Conservation (phyloP, 2,113 vertebrate genomes). For the Caretta caretta region DNA sequence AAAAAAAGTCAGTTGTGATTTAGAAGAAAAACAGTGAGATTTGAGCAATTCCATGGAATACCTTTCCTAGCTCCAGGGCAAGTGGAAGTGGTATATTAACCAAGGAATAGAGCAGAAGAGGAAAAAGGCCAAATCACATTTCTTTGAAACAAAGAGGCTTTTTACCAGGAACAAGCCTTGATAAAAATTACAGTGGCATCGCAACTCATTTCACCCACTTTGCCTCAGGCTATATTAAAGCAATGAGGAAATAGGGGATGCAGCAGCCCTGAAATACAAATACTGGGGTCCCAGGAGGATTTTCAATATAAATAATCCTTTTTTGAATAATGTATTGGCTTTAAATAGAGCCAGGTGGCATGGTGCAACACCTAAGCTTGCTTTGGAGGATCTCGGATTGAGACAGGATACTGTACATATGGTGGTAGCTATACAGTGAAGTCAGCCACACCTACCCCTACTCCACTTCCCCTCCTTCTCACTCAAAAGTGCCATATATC, state of each 20-base stretch:
- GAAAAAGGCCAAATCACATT: conserved; percentile 86
- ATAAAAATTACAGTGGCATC: conserved; percentile 87
- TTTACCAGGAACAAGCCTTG: conserved; percentile 86
- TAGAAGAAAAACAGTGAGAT: conserved; percentile 80
- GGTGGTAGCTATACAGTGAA: neutral
- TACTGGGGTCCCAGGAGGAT: conserved; percentile 71
- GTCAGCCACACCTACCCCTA: fast-evolving
- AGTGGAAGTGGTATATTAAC: conserved; percentile 85
- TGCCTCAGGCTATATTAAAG: conserved; percentile 76
- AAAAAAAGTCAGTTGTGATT: conserved; percentile 77
- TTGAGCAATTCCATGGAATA: conserved; percentile 79
- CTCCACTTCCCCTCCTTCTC: neutral
- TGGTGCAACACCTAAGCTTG: conserved; percentile 43
- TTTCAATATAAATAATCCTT: conserved; percentile 78
- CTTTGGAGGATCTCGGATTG: neutral
- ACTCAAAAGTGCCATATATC: fast-evolving
- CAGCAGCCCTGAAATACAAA: conserved; percentile 74
- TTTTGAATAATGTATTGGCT: conserved; percentile 73
- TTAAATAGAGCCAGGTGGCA: conserved; percentile 78
- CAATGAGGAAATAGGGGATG: conserved; percentile 77
- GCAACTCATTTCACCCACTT: conserved; percentile 79
- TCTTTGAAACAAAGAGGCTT: conserved; percentile 87
- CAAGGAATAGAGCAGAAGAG: conserved; percentile 80
- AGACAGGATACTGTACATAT: fast-evolving
- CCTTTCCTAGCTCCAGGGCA: conserved; percentile 81